Evolutionary conservation across 2,113 vertebrate species (phyloP).

Genomic region (Gasterosteus nipponicus): DNA sequence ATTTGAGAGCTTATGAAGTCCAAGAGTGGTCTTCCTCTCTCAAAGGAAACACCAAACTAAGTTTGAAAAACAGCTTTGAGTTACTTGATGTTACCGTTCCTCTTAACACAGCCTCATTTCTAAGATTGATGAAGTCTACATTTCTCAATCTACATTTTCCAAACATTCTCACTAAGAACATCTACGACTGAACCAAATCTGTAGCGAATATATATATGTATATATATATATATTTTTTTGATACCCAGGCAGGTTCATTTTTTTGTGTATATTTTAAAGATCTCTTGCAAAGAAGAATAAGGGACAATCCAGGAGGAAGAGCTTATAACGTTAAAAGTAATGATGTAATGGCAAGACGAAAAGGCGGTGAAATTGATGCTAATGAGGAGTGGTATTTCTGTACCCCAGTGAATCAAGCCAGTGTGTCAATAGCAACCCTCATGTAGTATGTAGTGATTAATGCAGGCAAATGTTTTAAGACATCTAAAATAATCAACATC

Average conservation of each 20-base stretch:
- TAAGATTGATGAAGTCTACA: neutral
- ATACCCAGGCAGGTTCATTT: neutral
- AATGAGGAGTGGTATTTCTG: neutral
- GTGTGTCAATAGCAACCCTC: neutral
- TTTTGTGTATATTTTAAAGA: neutral
- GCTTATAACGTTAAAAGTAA: neutral
- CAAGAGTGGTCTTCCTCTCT: neutral
- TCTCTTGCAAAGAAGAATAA: neutral
- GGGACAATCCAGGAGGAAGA: slow-evolving; percentile 35
- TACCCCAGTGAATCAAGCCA: slow-evolving; percentile 6
- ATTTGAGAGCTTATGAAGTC: neutral
- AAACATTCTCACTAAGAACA: neutral
- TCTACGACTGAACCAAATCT: neutral
- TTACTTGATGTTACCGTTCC: neutral
- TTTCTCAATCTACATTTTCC: neutral
- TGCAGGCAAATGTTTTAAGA: neutral
- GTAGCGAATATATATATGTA: neutral
- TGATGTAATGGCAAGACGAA: slow-evolving; percentile 22
- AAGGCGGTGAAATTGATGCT: slow-evolving; percentile 4
- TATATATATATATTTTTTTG: neutral
- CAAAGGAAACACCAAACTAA: slow-evolving; percentile 5
- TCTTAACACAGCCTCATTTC: neutral
- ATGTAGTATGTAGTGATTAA: slow-evolving; percentile 8
- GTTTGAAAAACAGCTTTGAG: neutral
- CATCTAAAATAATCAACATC: neutral